phyloP scores from a whole-genome alignment of 2,113 vertebrate species.

The Chlorodrepanis virens region DNA sequence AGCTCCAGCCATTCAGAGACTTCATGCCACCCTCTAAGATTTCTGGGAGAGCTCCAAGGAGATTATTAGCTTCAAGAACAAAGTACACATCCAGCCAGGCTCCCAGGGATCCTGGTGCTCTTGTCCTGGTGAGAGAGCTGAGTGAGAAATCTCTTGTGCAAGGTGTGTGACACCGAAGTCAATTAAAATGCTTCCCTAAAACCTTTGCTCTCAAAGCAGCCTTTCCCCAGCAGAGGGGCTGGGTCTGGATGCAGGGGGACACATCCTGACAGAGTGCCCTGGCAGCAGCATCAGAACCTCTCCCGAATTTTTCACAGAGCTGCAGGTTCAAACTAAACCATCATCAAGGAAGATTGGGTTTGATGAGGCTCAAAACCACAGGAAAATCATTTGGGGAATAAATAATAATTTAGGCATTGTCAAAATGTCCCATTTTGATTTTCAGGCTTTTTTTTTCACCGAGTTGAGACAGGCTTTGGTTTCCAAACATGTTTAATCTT shows the following conservation, averaged over 20 bases:
- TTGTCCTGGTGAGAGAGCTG: not conserved
- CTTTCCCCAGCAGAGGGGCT: not conserved
- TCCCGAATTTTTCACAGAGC: not conserved
- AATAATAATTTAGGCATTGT: not conserved
- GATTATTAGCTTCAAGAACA: not conserved
- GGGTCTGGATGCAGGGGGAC: not conserved
- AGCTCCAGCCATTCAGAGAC: not conserved
- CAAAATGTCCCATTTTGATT: not conserved
- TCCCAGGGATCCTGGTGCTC: not conserved
- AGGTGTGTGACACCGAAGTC: not conserved
- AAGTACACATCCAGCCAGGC: not conserved
- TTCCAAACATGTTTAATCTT: not conserved
- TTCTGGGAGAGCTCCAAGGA: not conserved
- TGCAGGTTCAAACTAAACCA: not conserved
- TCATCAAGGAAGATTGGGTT: not conserved
- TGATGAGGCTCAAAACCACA: not conserved
- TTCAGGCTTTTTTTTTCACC: not conserved
- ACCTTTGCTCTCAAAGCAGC: not conserved
- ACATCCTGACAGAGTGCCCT: not conserved
- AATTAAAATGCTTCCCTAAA: not conserved
- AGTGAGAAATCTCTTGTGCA: not conserved
- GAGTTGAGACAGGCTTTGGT: fast-evolving
- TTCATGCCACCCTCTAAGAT: not conserved
- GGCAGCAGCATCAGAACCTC: not conserved
- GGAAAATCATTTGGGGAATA: not conserved